Percentiles rank a stretch among this genome's conserved stretches.
Conservation (phyloP, 2,888 invertebrate genomes). For the Drosophila mimetica region DNA sequence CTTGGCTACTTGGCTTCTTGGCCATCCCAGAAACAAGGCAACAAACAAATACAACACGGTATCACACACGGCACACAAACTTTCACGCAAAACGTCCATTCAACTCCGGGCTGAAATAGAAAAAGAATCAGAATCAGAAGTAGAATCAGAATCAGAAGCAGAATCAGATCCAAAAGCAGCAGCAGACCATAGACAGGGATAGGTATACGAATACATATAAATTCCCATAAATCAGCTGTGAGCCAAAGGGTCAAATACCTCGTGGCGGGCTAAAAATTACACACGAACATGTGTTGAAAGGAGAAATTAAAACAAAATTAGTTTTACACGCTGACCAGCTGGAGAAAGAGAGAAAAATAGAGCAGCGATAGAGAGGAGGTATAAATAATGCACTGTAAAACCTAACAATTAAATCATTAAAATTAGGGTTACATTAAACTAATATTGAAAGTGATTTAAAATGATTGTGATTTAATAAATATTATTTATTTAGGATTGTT, state of each 20-base stretch:
- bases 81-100: constrained; percentile 81
- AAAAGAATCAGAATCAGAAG: constrained; percentile 14
- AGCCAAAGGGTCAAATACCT: constrained; percentile 79
- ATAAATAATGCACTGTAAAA: constrained; percentile 1
- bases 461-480: too few species aligned
- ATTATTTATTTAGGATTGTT: too few species aligned
- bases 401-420: neutral
- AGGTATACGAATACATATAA: constrained; percentile 68
- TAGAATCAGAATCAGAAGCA: constrained; percentile 25
- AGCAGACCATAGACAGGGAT: constrained; percentile 44
- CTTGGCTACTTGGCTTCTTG: constrained; percentile 8
- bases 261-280: constrained; percentile 69
- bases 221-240: constrained; percentile 81
- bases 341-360: constrained; percentile 13
- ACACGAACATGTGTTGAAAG: constrained; percentile 77
- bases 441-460: neutral
- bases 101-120: constrained; percentile 56
- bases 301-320: constrained; percentile 77
- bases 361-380: neutral
- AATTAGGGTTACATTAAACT: neutral
- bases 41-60: constrained; percentile 59
- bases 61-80: constrained; percentile 57
- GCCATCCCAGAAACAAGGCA: constrained; percentile 51
- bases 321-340: constrained; percentile 63
- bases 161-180: constrained; percentile 42